Base-by-base conservation (phyloP, 2,113 vertebrate species). In the Scytalopus superciliaris region DNA sequence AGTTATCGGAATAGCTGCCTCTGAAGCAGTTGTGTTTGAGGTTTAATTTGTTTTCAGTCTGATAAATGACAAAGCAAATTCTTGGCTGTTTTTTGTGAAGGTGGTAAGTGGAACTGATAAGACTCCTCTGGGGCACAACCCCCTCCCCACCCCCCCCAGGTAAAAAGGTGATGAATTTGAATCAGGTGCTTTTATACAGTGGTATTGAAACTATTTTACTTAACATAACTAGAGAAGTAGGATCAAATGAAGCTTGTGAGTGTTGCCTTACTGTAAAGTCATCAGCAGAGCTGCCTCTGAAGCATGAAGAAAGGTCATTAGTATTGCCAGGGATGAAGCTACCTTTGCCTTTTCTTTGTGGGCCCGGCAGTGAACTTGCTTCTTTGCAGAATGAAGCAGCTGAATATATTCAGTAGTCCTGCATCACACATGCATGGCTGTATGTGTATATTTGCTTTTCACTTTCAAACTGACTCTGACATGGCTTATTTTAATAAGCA, bases 401-500 rank as follows among this genome's bases (percentile, higher is more conserved):
- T 73, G n/a, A 78, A 50, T 53, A 7, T 50, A 25, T 52, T 39
- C 56, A 40, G 14, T 45, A 72, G 35, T 40, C 31, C 39, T 2
- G 4, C 28, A 45, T 55, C 39, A 13, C 37, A 14, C 0, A 1
- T 37, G 7, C 5, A 4, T 14, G 12, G 7, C 18, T 53, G 24
- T 66, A 12, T 24, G 1, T 16, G 2, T 16, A 8, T 25, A 3
- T 33, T 14, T 83, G 18, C 17, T 19, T 88, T 76, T 81, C 17
- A 42, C 19, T 94, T 66, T 87, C 16, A 70, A 22, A 64, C 40
- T 35, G 24, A 37, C 6, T 92, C 12, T 68, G n/a, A 30, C 30
- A 30, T 2, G 4, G 23, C 12, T 70, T 37, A 30, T 73, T 82
- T 28, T 45, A 80, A 39, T 24, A 72, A 80, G 33, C 57, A 79